Percentiles rank a stretch among this genome's conserved stretches.
Conservation (phyloP, 2,113 vertebrate species). For the Callorhinus ursinus region DNA sequence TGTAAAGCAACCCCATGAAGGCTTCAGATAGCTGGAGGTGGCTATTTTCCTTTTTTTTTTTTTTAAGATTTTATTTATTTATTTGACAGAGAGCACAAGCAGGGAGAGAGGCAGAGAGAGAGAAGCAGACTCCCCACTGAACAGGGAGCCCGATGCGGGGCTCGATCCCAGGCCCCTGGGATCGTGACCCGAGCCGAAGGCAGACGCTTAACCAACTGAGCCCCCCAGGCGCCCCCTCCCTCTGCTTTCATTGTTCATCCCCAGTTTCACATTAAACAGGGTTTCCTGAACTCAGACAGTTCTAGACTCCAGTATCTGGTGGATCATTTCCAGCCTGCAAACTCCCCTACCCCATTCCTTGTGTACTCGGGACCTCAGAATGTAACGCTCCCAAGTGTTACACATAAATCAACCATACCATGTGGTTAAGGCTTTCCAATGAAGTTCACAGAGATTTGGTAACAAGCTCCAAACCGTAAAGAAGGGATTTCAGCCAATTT, state of each 20-base stretch:
- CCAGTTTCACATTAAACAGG: accelerated
- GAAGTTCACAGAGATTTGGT: background rate
- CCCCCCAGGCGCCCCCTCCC: no score
- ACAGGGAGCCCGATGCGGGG: no score
- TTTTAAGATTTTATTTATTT: no score
- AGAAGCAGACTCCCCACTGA: no score
- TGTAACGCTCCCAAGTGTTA: background rate
- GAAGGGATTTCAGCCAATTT: background rate
- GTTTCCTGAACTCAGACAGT: background rate
- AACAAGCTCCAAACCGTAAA: background rate
- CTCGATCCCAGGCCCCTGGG: no score
- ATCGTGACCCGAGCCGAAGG: no score
- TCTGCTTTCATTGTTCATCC: background rate
- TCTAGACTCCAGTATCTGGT: background rate
- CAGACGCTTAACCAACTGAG: no score
- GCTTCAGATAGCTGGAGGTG: no score
- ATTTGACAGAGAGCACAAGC: no score
- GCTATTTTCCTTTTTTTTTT: no score
- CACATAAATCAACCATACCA: accelerated
- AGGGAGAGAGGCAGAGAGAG: no score
- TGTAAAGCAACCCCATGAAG: no score
- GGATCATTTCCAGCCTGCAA: background rate
- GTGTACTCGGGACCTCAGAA: background rate
- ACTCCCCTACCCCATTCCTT: background rate
- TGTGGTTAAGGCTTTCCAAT: background rate